phyloP scores from a whole-genome alignment of 1,140 invertebrate species.

The Trichogramma pretiosum region DNA sequence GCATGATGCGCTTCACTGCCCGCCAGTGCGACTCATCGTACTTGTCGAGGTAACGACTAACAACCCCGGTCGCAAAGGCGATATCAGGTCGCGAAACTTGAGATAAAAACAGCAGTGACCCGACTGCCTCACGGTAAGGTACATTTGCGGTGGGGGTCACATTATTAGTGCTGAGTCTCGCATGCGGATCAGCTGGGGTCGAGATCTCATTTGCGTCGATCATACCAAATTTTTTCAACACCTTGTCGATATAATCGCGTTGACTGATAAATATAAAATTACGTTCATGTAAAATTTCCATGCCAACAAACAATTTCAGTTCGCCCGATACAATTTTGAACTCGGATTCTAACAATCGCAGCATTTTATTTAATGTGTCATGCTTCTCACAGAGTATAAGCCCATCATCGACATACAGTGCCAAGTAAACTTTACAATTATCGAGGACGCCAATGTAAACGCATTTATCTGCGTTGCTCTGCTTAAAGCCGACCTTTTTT shows the following conservation, averaged over 20 bases:
- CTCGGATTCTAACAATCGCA: too few species aligned
- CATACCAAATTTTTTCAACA: background rate
- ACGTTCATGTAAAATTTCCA: conserved; percentile 23
- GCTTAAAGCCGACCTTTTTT: conserved; percentile 10
- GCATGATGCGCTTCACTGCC: conserved; percentile 33
- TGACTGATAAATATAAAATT: background rate
- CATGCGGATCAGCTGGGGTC: background rate
- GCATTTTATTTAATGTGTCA: background rate
- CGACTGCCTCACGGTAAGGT: conserved; percentile 33
- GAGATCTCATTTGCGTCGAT: background rate
- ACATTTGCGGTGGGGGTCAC: conserved; percentile 11
- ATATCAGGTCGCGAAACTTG: conserved; percentile 36
- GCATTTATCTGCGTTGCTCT: conserved; percentile 16
- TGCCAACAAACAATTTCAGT: conserved; percentile 24
- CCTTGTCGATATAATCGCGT: background rate
- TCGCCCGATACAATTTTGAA: conserved; percentile 9
- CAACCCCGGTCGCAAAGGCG: conserved; percentile 30
- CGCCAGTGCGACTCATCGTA: conserved; percentile 29
- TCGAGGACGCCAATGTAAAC: conserved; percentile 7
- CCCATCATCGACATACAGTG: conserved; percentile 16
- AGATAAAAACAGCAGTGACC: conserved; percentile 36
- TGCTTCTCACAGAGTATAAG: conserved; percentile 6
- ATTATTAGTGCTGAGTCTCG: background rate
- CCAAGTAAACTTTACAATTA: conserved; percentile 11
- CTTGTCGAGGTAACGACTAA: conserved; percentile 30